Evolutionary conservation across 2,888 invertebrate genomes (phyloP).

Genomic region (Drosophila crucigera): DNA sequence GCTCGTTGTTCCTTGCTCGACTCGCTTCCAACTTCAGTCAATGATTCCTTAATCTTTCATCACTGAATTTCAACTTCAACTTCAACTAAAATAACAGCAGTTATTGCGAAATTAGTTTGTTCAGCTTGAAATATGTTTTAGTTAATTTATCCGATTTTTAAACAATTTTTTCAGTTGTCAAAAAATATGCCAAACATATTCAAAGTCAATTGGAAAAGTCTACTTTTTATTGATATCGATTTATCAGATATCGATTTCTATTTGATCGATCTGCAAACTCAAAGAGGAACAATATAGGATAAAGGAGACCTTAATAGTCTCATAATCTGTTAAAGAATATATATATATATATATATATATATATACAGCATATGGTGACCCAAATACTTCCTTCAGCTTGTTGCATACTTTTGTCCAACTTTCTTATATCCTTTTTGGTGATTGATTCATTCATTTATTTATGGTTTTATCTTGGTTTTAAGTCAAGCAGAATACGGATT

Average conservation of each 20-base stretch:
- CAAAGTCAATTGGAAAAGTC: not conserved
- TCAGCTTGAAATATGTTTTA: not conserved
- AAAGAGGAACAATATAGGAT: not conserved
- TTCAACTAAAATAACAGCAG: not conserved
- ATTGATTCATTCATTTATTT: not conserved
- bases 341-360: not conserved
- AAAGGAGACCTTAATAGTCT: not conserved
- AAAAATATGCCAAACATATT: not conserved
- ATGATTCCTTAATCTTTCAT: not conserved
- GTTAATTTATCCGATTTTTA: not conserved
- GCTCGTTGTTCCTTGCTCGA: not conserved
- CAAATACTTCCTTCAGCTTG: not conserved
- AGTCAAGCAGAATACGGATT: not conserved
- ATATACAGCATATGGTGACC: not conserved
- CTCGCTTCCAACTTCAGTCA: not conserved
- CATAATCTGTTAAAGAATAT: no score
- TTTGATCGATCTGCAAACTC: not conserved
- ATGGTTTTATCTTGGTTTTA: not conserved
- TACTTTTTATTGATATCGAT: not conserved
- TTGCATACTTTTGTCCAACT: not conserved
- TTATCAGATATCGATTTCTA: not conserved
- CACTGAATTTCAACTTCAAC: not conserved
- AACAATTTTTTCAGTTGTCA: not conserved
- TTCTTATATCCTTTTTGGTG: not conserved
- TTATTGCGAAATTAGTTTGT: accelerated